phyloP scores from a whole-genome alignment of 2,113 vertebrate genomes.

The cattle (Bos taurus) region ARS-UCD2.0 NC_037343.1:27446501-27447000 shows the following conservation, averaged over 20 bases:
- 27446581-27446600: neutral
- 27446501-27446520: neutral
- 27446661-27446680: neutral
- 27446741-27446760: too few species aligned
- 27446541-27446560: neutral
- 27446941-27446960: neutral
- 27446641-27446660: neutral
- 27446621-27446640: neutral
- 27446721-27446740: neutral
- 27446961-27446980: neutral
- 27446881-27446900: neutral
- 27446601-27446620: neutral
- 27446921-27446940: neutral
- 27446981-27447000: neutral
- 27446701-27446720: neutral
- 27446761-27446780: neutral
- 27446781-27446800: neutral
- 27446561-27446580: neutral
- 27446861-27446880: neutral
- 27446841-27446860: neutral
- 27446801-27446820: neutral
- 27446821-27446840: neutral
- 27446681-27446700: neutral
- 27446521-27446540: neutral
- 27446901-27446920: neutral